Base-by-base conservation (phyloP, 2,888 invertebrate species). In the Papilio demoleus region DNA sequence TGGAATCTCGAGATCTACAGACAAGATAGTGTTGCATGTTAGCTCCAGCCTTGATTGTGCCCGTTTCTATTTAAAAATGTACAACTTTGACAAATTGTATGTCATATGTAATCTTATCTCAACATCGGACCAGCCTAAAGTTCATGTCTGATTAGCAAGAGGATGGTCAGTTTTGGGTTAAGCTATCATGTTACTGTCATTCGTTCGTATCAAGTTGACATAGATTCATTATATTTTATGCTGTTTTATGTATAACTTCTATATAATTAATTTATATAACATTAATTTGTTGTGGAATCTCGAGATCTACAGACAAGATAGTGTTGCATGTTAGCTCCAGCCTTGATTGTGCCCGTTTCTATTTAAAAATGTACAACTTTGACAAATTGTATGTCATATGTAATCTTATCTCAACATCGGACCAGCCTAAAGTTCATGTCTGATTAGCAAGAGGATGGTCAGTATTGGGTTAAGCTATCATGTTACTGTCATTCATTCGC, bases 131-230 rank as follows among this genome's bases (percentile, higher is more conserved):
- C 71, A 75, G 73, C 76, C 76, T 76, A 77, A 79, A 77, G 73
- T 78, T 80, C 76, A 79, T 75, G 50, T 76, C 74, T 14, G 74
- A 73, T 70, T 72, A 77, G 74, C 75, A 78, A 76, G 77, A 75
- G 77, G 77, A 81, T 79, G 79, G 80, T 76, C 74, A 69, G 67
- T 73, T 73, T 71, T 71, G 72, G 80, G 82, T 82, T 81, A 77
- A 72, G 73, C 73, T 75, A 77, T 77, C 74, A 77, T 75, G 74
- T 74, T 75, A 67, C 65, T 50, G 62, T 61, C 70, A 58, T 50
- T 69, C 67, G 62, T 70, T 61, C 69, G 74, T 75, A 68, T 75
- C 70, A 73, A 76, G 72, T 76, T 81, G 84, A 86, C 85, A 84
- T 76, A 78, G 77, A 82, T 69, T 36, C 50, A 65, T 65, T 50